A percentile compares a stretch with the other conserved stretches of the same genome.
Evolutionary conservation across 2,888 invertebrate species (phyloP).

Genomic region (Orthonevra nobilis): DNA sequence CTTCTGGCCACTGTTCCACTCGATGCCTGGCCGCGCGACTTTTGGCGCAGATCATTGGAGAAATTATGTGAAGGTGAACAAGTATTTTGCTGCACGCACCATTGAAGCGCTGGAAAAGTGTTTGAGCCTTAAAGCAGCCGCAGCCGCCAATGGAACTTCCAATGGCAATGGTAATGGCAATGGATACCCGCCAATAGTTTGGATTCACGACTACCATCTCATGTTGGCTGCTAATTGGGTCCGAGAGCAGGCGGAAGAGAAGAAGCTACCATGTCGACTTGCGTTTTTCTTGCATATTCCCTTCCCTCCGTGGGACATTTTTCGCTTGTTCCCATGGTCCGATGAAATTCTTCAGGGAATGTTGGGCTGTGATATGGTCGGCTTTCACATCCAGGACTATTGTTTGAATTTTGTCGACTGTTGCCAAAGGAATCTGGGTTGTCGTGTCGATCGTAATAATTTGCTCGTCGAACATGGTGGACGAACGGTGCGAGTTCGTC

Average conservation of each 20-base stretch:
- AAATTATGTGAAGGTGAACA: constrained; percentile 89
- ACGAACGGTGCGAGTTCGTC: constrained; percentile 90
- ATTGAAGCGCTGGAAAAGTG: constrained; percentile 84
- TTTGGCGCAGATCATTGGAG: constrained; percentile 92
- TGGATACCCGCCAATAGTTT: constrained; percentile 86
- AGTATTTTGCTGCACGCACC: constrained; percentile 90
- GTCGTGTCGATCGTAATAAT: constrained; percentile 93
- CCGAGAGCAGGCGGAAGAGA: constrained; percentile 90
- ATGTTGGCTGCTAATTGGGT: constrained; percentile 96
- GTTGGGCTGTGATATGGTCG: constrained; percentile 95
- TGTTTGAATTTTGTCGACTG: constrained; percentile 95
- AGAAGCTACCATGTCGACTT: constrained; percentile 87
- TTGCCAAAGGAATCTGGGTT: constrained; percentile 92
- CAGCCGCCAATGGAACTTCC: no score
- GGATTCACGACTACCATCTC: constrained; percentile 97
- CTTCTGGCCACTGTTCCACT: constrained; percentile 95
- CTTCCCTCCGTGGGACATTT: constrained; percentile 96
- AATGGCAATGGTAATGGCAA: constrained; percentile 75
- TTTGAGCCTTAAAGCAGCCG: constrained; percentile 80
- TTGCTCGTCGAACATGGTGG: constrained; percentile 93
- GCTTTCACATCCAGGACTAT: constrained; percentile 94
- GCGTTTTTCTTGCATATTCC: constrained; percentile 97
- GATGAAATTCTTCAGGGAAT: constrained; percentile 96
- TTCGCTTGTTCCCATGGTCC: constrained; percentile 94
- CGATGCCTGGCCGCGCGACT: constrained; percentile 93